These are phyloP conservation scores for Casuarius casuarius DNA, from an alignment of 2,113 vertebrate species.

Conservation along the genomic window DNA sequence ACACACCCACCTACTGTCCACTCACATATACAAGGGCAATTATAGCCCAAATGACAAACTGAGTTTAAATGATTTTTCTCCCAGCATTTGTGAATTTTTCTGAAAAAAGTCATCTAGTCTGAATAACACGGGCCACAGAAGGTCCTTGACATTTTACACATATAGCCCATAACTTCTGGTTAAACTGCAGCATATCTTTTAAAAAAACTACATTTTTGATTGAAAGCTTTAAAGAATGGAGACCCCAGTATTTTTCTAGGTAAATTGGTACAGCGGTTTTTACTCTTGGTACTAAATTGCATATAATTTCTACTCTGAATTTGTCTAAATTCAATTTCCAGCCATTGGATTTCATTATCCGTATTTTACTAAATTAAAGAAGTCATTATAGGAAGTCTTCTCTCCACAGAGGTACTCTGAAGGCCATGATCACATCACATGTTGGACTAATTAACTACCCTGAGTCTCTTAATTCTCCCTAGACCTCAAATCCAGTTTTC, in stretches of 20 bases:
- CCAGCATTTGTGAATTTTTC: neutral
- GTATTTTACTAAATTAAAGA: conserved; percentile 61
- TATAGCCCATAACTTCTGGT: neutral
- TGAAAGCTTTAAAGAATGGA: neutral
- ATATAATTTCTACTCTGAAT: conserved; percentile 61
- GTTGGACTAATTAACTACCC: conserved; percentile 39
- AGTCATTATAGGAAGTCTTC: conserved; percentile 59
- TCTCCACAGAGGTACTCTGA: conserved; percentile 42
- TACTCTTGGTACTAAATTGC: conserved; percentile 29
- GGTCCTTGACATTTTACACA: neutral
- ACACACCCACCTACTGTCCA: neutral
- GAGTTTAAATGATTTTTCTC: neutral
- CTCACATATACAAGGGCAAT: neutral
- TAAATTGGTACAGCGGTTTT: conserved; percentile 13
- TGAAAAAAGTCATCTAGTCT: neutral
- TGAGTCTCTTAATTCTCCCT: conserved; percentile 30
- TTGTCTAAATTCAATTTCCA: conserved; percentile 62
- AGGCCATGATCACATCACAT: conserved; percentile 44
- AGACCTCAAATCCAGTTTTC: conserved; percentile 13
- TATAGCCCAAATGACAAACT: neutral
- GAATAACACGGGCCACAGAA: neutral
- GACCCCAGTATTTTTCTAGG: conserved; percentile 7
- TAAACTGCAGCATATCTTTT: neutral
- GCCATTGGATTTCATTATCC: conserved; percentile 62
- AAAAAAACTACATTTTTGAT: neutral